Conservation (phyloP, 2,888 invertebrate species). For the Rapana venosa region DNA sequence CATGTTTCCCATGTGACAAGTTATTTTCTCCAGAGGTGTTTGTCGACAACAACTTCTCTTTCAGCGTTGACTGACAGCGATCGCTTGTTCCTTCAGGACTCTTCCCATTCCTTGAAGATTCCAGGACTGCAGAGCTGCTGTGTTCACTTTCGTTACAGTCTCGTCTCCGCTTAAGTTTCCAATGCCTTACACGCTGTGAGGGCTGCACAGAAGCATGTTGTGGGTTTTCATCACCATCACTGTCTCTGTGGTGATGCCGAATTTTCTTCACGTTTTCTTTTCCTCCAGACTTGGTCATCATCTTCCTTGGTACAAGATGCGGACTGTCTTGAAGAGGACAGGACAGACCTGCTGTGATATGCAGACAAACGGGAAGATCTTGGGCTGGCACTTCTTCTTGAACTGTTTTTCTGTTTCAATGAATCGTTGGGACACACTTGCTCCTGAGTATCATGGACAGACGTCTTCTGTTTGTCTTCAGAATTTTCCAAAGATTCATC, state of each 20-base stretch:
- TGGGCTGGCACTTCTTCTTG: background rate
- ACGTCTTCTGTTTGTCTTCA: background rate
- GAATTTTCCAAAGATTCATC: background rate
- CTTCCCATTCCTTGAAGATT: background rate
- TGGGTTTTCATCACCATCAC: background rate
- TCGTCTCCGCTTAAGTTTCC: background rate
- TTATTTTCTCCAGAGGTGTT: background rate
- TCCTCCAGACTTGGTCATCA: background rate
- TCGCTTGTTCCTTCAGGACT: background rate
- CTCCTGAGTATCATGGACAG: background rate
- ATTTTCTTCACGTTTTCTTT: background rate
- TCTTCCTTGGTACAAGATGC: background rate
- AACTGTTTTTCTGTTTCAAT: background rate
- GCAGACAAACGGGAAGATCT: background rate
- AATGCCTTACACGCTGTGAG: background rate
- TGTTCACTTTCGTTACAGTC: background rate
- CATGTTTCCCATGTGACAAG: background rate
- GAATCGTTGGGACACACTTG: background rate
- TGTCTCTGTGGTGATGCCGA: background rate
- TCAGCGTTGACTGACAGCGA: background rate
- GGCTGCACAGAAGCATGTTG: background rate
- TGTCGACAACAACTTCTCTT: background rate
- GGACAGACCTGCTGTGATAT: background rate
- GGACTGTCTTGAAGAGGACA: background rate
- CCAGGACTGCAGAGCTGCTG: too few species aligned